A percentile compares a stretch with the other conserved stretches of the same genome.
These are phyloP conservation scores for Stenichneumon culpator DNA, from an alignment of 2,888 invertebrate genomes.

Conservation along the genomic window DNA sequence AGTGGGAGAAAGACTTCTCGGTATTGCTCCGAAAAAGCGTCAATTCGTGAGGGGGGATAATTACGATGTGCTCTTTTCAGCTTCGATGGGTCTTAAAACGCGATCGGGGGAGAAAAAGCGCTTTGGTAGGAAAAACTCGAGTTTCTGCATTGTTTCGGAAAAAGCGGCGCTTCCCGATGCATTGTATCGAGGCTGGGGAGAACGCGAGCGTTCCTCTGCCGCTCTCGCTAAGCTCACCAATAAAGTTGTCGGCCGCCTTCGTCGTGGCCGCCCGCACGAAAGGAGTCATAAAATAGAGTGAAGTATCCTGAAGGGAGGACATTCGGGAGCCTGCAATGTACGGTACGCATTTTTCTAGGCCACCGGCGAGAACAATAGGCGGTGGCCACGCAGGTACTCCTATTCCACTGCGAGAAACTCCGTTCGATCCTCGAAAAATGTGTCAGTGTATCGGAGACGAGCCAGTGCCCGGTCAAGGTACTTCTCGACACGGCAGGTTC, in stretches of 20 bases:
- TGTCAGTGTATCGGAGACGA: not conserved
- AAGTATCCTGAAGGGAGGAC: constrained; percentile 34
- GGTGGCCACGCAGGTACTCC: constrained; percentile 55
- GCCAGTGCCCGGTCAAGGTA: not conserved
- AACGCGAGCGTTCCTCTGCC: constrained; percentile 10
- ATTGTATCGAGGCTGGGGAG: constrained; percentile 61
- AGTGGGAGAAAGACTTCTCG: constrained; percentile 28
- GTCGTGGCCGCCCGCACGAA: constrained; percentile 50
- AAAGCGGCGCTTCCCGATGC: constrained; percentile 66
- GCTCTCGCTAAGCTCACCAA: constrained; percentile 73
- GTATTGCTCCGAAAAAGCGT: constrained; percentile 28
- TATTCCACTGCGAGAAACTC: constrained; percentile 34
- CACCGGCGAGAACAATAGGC: constrained; percentile 62
- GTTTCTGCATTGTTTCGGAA: constrained; percentile 64
- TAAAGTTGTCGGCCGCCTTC: constrained; percentile 70
- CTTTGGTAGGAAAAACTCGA: not conserved
- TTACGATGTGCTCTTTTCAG: constrained; percentile 33
- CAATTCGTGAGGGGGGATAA: constrained; percentile 9
- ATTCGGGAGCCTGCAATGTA: constrained; percentile 43
- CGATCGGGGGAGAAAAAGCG: constrained; percentile 28
- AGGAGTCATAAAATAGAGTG: constrained; percentile 67
- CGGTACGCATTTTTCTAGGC: constrained; percentile 61
- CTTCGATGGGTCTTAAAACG: constrained; percentile 36
- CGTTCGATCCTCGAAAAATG: constrained; percentile 25
- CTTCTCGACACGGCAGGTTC: constrained; percentile 17